Evolutionary conservation across 2,888 invertebrate genomes (phyloP), one percentile per base, ranked within the genome.

Genomic region (Gastrophysa polygoni): DNA sequence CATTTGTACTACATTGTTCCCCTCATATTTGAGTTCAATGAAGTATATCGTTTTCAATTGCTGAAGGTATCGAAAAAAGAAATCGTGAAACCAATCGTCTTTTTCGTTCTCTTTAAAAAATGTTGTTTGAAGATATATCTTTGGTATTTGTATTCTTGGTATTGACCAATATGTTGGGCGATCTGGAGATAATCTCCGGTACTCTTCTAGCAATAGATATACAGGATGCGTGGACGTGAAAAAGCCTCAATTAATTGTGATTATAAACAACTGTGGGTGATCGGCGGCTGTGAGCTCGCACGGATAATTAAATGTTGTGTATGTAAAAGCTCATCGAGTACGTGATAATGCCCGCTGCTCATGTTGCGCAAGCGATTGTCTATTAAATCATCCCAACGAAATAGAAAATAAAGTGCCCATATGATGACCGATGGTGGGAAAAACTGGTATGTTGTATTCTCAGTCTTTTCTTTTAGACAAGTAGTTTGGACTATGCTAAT

Each of bases 351-450:
- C 74, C 72, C 68, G 74, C 72, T 73, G 71, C 64, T 71, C 71
- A 71, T 71, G 73, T 74, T 74, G 73, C 73, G 74, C 73, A 77
- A 78, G 76, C 75, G 77, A 78, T 78, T 77, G 78, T 76, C 75
- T 78, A 78, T 79, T 79, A 80, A 80, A 80, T 79, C 79, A 79
- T 79, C 75, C 70, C 63, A 69, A 73, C 75, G 76, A 77, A 79
- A 78, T 76, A 78, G 74, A 77, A n/a, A 77, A 78, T 75, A 77
- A 80, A 78, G 68, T 75, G 75, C 71, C 72, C 71, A 72, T 74
- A 70, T 66, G 73, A 77, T 78, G 78, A 80, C 76, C 79, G 76
- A 80, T 77, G 78, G 80, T 80, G 80, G 79, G 80, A 80, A 80
- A 78, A 80, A 80, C 76, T 79, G 69, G 78, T 72, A 73, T 73